phyloP scores from a whole-genome alignment of 2,888 invertebrate genomes.

The Coelogynopora nodosa region DNA sequence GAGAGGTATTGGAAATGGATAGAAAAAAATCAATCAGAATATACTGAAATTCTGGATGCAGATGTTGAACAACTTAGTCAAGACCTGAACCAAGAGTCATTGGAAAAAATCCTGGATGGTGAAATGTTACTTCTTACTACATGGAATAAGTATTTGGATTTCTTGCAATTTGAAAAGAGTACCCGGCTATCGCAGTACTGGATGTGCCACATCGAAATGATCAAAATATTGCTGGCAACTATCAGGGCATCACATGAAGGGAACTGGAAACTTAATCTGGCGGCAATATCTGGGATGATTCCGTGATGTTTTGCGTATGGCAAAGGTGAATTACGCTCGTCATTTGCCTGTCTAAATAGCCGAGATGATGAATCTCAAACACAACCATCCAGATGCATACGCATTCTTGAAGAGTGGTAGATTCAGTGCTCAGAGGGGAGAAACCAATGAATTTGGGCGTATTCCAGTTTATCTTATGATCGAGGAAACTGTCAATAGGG shows the following conservation, averaged over 20 bases:
- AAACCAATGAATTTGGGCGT: too few species aligned
- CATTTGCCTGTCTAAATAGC: constrained; percentile 48
- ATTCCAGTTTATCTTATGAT: too few species aligned
- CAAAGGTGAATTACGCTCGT: constrained; percentile 49
- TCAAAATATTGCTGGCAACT: constrained; percentile 47
- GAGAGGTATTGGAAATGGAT: not conserved
- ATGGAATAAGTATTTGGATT: constrained; percentile 26
- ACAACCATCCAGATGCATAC: constrained; percentile 45
- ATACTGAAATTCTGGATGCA: not conserved
- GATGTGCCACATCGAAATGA: constrained; percentile 51
- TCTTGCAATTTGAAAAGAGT: constrained; percentile 41
- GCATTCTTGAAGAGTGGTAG: constrained; percentile 38
- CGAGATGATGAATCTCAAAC: constrained; percentile 46
- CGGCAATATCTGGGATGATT: constrained; percentile 47
- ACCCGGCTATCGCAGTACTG: constrained; percentile 48
- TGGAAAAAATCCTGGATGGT: constrained; percentile 19
- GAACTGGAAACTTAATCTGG: constrained; percentile 48
- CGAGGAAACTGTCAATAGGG: constrained; percentile 48
- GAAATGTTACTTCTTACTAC: constrained; percentile 20
- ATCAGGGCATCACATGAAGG: constrained; percentile 48
- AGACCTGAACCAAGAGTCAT: constrained; percentile 14
- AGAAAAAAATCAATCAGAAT: not conserved
- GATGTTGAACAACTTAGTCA: constrained; percentile 13
- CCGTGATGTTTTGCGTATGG: constrained; percentile 51
- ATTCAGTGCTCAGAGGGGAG: too few species aligned